These are phyloP conservation scores for Bovichtus diacanthus DNA, from an alignment of 2,797 vertebrate genomes.

Conservation along the genomic window DNA sequence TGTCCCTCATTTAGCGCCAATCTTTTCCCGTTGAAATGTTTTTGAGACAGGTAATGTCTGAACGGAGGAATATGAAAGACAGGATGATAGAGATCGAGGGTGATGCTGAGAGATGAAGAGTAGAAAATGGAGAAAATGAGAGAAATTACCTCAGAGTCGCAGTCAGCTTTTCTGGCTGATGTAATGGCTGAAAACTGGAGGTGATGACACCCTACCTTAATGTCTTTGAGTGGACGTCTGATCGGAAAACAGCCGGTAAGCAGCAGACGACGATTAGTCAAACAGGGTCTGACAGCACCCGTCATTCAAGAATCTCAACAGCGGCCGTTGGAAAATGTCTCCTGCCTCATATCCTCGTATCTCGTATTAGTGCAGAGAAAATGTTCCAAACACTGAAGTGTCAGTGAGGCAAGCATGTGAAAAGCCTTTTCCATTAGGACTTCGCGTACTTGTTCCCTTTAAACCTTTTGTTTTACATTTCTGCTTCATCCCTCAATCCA, in stretches of 20 bases:
- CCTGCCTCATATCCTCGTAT: neutral
- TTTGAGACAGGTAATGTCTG: slow-evolving; percentile 28
- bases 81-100: slow-evolving; percentile 7
- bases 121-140: slow-evolving; percentile 30
- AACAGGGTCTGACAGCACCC: slow-evolving; percentile 42
- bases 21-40: slow-evolving; percentile 29
- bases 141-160: slow-evolving; percentile 40
- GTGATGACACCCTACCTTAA: slow-evolving; percentile 45
- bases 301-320: slow-evolving; percentile 28
- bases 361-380: slow-evolving; percentile 3
- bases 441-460: neutral
- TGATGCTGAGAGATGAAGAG: slow-evolving; percentile 27
- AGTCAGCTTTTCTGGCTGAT: slow-evolving; percentile 43
- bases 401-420: slow-evolving; percentile 20
- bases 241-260: neutral
- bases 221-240: slow-evolving; percentile 29
- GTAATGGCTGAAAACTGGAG: slow-evolving; percentile 47
- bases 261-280: slow-evolving; percentile 36
- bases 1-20: slow-evolving; percentile 1
- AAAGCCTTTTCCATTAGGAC: slow-evolving; percentile 3
- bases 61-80: slow-evolving; percentile 22
- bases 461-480: neutral
- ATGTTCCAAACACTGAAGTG: slow-evolving; percentile 13
- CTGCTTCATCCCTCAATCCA: neutral
- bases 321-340: slow-evolving; percentile 8